A percentile compares a stretch with the other conserved stretches of the same genome.
Evolutionary conservation across 2,113 vertebrate species (phyloP).

Genomic region (Pterocles burchelli): DNA sequence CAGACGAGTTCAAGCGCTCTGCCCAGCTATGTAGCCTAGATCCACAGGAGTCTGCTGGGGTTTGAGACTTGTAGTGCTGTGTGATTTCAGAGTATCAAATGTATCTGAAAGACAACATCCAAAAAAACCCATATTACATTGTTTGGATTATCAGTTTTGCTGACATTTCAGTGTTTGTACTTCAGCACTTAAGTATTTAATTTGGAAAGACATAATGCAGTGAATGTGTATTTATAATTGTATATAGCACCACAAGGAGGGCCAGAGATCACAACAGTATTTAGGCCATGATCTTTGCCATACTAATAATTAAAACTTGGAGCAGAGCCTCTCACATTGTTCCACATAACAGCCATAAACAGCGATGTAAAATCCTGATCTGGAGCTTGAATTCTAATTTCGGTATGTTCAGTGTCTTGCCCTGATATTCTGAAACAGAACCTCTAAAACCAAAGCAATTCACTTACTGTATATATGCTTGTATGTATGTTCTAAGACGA

Average conservation of each 20-base stretch:
- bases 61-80: background rate
- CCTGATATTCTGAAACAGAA: background rate
- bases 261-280: background rate
- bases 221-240: background rate
- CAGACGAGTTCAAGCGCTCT: background rate
- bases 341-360: background rate
- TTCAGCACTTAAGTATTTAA: background rate
- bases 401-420: background rate
- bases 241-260: background rate
- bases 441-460: background rate
- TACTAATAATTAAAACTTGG: background rate
- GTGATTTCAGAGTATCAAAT: background rate
- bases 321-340: background rate
- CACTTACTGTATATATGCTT: background rate
- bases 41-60: background rate
- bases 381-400: background rate
- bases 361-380: background rate
- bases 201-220: background rate
- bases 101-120: background rate
- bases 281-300: background rate
- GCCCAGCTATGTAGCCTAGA: fast-evolving
- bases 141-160: background rate
- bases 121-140: background rate
- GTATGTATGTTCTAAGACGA: background rate
- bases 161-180: background rate